Conservation (phyloP, 2,888 invertebrate genomes). For the Synanthedon andrenaeformis region DNA sequence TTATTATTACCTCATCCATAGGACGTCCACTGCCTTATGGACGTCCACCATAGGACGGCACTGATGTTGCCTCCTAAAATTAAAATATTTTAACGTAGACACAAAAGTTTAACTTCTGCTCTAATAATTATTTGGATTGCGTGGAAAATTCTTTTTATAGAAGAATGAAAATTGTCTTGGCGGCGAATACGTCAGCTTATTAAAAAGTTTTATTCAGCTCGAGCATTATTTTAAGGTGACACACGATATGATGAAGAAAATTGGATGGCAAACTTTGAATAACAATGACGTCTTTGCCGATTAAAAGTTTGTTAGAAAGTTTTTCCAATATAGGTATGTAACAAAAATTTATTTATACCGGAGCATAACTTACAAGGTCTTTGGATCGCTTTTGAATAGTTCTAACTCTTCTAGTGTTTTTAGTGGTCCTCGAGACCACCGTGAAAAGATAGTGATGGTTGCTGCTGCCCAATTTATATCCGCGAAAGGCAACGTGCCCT, state of each 20-base stretch:
- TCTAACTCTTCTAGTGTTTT: no score
- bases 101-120: neutral
- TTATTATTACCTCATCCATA: no score
- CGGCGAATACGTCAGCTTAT: slow-evolving; percentile 6
- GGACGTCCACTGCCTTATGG: no score
- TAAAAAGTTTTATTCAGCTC: slow-evolving; percentile 5
- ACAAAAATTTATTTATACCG: no score
- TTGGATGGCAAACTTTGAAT: slow-evolving; percentile 1
- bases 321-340: neutral
- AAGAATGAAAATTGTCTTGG: slow-evolving; percentile 11
- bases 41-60: no score
- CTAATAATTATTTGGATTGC: neutral
- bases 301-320: neutral
- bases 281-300: neutral
- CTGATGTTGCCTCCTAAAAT: neutral
- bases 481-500: no score
- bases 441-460: no score
- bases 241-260: slow-evolving; percentile 4
- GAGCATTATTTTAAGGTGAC: slow-evolving; percentile 6
- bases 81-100: neutral
- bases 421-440: no score
- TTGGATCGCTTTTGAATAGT: no score
- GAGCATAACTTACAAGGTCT: no score
- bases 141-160: slow-evolving; percentile 9
- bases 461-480: no score